Evolutionary conservation across 2,888 invertebrate genomes (phyloP), one percentile per base, ranked within the genome.

Genomic region (Drosophila birchii): DNA sequence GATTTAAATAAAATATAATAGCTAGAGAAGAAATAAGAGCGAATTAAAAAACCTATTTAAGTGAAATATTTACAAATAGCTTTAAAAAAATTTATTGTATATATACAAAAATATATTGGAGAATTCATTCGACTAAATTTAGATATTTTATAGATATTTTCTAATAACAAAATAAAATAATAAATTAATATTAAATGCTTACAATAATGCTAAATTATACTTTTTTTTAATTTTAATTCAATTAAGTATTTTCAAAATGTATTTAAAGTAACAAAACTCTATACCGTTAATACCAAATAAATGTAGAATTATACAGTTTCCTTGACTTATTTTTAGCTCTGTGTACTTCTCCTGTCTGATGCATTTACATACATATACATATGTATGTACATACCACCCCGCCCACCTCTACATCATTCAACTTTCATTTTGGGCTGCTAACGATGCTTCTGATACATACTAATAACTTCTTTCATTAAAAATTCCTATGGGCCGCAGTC

Each of bases 401-500:
- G 32, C 18, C 44, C 18, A n/a, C 14, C 2, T 29, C 36, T 14
- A 32, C 71, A 41, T 23, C 41, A 49, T 72, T 72, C 68, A 71
- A 60, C 44, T 60, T 61, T 53, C 69, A 53, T 74, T 70, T 74
- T 63, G 63, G 54, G 68, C 64, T 75, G 88, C 83, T 89, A 89
- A 84, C 83, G 83, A 89, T 88, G 90, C 82, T 63, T 64, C 66
- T 81, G 83, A 88, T 89, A 81, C 80, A 88, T 84, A 79, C 88
- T 82, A 89, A 84, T 89, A 89, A 89, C 76, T 82, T 89, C 80
- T 86, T 84, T 84, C 88, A 84, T 84, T 84, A 88, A 84, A 89
- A 88, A 84, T 84, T 88, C 78, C 81, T 75, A 80, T 70, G 78
- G 55, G 49, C 70, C 54, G 53, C 53, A 58, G 54, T 76, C 69